These are phyloP conservation scores for Maccullochella peelii DNA, from an alignment of 2,113 vertebrate species.

Conservation along the genomic window DNA sequence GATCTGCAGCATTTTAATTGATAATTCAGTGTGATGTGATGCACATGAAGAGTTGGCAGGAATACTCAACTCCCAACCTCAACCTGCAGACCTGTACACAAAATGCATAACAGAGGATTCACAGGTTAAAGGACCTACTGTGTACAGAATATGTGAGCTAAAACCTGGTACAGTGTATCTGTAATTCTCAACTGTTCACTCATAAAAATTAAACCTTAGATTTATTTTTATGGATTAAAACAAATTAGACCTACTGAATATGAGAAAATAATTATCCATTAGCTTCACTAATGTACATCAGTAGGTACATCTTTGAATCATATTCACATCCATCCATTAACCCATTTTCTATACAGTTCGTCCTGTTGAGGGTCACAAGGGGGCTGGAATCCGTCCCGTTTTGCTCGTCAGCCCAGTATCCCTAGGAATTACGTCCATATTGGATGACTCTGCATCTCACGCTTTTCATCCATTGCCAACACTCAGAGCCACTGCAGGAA, in stretches of 20 bases:
- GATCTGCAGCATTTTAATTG: slow-evolving; percentile 23
- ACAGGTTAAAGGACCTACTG: slow-evolving; percentile 2
- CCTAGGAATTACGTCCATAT: neutral
- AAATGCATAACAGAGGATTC: neutral
- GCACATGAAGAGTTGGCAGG: slow-evolving; percentile 28
- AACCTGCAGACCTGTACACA: neutral
- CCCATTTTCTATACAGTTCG: neutral
- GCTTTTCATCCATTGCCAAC: neutral
- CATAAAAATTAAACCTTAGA: neutral
- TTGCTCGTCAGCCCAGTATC: neutral
- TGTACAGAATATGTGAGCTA: neutral
- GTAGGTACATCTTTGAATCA: neutral
- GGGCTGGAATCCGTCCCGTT: neutral
- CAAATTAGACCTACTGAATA: neutral
- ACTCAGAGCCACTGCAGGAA: neutral
- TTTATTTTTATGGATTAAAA: neutral
- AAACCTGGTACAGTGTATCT: neutral
- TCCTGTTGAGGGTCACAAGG: neutral
- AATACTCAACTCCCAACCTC: neutral
- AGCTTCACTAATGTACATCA: neutral
- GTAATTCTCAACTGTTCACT: neutral
- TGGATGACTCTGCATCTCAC: neutral
- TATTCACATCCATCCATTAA: neutral
- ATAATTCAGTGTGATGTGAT: slow-evolving; percentile 43
- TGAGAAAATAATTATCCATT: neutral